phyloP scores from a whole-genome alignment of 2,113 vertebrate species.

The Columba livia region DNA sequence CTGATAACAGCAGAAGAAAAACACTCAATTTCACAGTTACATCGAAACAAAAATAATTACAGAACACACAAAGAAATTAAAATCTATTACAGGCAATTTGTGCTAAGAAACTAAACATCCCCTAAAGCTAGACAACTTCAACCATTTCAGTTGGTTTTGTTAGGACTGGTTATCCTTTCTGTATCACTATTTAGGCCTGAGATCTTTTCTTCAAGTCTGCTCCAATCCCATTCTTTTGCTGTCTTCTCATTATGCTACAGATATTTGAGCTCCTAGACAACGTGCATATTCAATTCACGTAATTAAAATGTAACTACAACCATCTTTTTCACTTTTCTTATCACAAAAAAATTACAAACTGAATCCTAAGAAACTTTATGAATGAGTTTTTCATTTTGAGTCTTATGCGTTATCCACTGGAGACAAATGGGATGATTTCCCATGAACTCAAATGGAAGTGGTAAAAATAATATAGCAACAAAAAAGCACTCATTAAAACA shows the following conservation, averaged over 20 bases:
- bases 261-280: neutral
- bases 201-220: neutral
- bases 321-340: neutral
- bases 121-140: slow-evolving; percentile 20
- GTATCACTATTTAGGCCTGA: neutral
- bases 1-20: slow-evolving; percentile 56
- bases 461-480: neutral
- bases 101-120: slow-evolving; percentile 23
- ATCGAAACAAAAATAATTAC: slow-evolving; percentile 59
- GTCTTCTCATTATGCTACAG: neutral
- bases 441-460: neutral
- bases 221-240: slow-evolving; percentile 27
- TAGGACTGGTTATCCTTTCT: neutral
- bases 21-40: slow-evolving; percentile 66
- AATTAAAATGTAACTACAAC: slow-evolving; percentile 20
- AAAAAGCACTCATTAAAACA: neutral
- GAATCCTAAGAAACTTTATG: neutral
- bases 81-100: slow-evolving; percentile 52
- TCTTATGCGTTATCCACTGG: neutral
- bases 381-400: neutral
- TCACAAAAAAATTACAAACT: neutral
- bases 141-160: neutral
- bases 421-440: neutral
- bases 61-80: slow-evolving; percentile 42
- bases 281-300: neutral